Evolutionary conservation across 2,113 vertebrate species (phyloP).

Genomic region (Dipodomys spectabilis): DNA sequence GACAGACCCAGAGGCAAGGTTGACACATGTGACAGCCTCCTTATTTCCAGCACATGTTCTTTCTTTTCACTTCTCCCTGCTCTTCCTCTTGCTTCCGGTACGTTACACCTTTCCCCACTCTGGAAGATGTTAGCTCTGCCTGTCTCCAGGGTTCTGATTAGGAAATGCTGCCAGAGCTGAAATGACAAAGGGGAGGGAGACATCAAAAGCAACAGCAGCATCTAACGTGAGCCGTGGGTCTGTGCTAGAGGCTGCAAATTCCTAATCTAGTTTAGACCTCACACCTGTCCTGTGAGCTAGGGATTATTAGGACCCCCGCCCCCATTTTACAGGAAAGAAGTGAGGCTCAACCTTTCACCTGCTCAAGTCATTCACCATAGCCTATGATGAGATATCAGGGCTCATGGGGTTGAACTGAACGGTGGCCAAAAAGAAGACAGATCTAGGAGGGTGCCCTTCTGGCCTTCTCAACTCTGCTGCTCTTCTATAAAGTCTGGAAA

Average conservation of each 20-base stretch:
- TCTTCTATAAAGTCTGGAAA: neutral
- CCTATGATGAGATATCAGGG: neutral
- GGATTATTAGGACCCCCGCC: too few species aligned
- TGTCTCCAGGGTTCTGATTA: neutral
- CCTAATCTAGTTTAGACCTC: neutral
- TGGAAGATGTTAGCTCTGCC: neutral
- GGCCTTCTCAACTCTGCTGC: neutral
- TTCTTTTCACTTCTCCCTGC: neutral
- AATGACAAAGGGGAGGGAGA: neutral
- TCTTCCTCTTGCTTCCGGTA: neutral
- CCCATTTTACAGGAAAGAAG: neutral
- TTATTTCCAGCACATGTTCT: neutral
- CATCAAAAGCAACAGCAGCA: neutral
- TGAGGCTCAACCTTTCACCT: neutral
- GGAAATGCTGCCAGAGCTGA: neutral
- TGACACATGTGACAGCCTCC: fast-evolving
- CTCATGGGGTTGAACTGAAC: neutral
- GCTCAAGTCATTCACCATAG: neutral
- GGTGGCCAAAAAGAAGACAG: neutral
- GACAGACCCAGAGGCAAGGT: neutral
- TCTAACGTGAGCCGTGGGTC: neutral
- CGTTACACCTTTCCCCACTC: neutral
- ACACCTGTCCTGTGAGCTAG: neutral
- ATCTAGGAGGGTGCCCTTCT: neutral
- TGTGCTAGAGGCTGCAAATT: neutral